These are phyloP conservation scores for Pemphredon lugubris DNA, from an alignment of 2,888 invertebrate species.

Conservation along the genomic window DNA sequence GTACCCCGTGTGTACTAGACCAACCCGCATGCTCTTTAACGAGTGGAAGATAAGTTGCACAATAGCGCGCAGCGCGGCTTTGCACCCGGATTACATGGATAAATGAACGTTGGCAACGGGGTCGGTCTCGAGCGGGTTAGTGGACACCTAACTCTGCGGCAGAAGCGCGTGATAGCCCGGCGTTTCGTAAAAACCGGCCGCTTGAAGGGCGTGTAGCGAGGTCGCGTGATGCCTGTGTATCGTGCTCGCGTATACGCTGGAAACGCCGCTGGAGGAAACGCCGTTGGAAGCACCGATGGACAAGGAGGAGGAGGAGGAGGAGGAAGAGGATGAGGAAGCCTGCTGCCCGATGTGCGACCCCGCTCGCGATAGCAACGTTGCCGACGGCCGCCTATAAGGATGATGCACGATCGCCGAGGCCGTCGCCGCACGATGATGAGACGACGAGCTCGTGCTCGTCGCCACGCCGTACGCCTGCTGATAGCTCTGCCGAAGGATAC, in stretches of 20 bases:
- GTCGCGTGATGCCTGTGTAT: constrained; percentile 76
- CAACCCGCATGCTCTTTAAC: constrained; percentile 65
- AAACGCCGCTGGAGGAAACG: constrained; percentile 59
- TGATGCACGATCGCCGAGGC: constrained; percentile 58
- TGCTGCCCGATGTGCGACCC: constrained; percentile 66
- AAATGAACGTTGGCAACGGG: constrained; percentile 43
- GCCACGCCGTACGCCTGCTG: constrained; percentile 55
- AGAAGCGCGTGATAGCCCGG: constrained; percentile 76
- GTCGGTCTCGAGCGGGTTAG: constrained; percentile 17
- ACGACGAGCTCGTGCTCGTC: constrained; percentile 44
- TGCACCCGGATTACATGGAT: constrained; percentile 52
- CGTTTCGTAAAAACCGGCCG: constrained; percentile 76
- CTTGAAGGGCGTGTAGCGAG: constrained; percentile 74
- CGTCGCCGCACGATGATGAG: constrained; percentile 56
- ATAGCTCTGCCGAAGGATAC: constrained; percentile 57
- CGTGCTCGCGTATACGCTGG: constrained; percentile 75
- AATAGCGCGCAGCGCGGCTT: constrained; percentile 38
- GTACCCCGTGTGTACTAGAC: constrained; percentile 55
- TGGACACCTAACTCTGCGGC: constrained; percentile 73
- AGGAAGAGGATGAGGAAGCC: constrained; percentile 57
- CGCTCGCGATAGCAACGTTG: constrained; percentile 59
- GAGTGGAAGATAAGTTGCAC: constrained; percentile 58
- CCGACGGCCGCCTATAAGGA: constrained; percentile 67
- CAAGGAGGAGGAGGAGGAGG: constrained; percentile 53
- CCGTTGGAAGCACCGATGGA: constrained; percentile 59